These are phyloP conservation scores for Chlorops oryzae DNA, from an alignment of 1,140 invertebrate genomes.

Conservation along the genomic window DNA sequence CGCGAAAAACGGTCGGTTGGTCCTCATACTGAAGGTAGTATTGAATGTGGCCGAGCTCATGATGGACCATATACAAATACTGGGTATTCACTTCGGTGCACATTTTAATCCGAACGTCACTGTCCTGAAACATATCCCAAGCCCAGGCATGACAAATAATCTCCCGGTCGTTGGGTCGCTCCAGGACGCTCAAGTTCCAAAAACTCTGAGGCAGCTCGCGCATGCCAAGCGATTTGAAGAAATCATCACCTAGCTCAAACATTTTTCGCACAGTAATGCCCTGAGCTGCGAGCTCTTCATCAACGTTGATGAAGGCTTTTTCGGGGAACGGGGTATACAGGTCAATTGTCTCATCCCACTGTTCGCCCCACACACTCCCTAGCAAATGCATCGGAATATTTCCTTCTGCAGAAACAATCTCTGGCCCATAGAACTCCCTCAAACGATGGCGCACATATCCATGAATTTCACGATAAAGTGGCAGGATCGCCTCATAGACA, in stretches of 20 bases:
- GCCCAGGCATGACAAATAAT: slow-evolving; percentile 71
- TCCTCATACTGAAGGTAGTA: slow-evolving; percentile 68
- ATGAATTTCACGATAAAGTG: slow-evolving; percentile 60
- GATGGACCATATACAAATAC: slow-evolving; percentile 66
- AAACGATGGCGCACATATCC: slow-evolving; percentile 57
- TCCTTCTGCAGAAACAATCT: slow-evolving; percentile 34
- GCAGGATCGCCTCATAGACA: slow-evolving; percentile 52
- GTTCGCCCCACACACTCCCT: slow-evolving; percentile 71
- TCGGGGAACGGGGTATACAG: slow-evolving; percentile 62
- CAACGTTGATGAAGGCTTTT: slow-evolving; percentile 58
- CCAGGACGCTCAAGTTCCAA: slow-evolving; percentile 73
- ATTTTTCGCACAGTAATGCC: slow-evolving; percentile 45
- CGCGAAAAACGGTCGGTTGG: slow-evolving; percentile 58
- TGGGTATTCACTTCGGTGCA: slow-evolving; percentile 65
- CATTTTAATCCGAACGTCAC: slow-evolving; percentile 66
- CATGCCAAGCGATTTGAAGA: slow-evolving; percentile 79
- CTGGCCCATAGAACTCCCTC: slow-evolving; percentile 48
- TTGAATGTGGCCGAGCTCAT: slow-evolving; percentile 74
- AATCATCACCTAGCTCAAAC: slow-evolving; percentile 66
- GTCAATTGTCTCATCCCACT: slow-evolving; percentile 66
- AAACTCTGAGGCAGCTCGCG: slow-evolving; percentile 71
- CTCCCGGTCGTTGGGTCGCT: slow-evolving; percentile 56
- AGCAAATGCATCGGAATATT: slow-evolving; percentile 47
- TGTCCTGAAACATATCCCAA: slow-evolving; percentile 67
- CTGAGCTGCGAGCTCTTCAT: slow-evolving; percentile 46